Conservation (phyloP, 2,113 vertebrate genomes). For the Pachycephala philippinensis region DNA sequence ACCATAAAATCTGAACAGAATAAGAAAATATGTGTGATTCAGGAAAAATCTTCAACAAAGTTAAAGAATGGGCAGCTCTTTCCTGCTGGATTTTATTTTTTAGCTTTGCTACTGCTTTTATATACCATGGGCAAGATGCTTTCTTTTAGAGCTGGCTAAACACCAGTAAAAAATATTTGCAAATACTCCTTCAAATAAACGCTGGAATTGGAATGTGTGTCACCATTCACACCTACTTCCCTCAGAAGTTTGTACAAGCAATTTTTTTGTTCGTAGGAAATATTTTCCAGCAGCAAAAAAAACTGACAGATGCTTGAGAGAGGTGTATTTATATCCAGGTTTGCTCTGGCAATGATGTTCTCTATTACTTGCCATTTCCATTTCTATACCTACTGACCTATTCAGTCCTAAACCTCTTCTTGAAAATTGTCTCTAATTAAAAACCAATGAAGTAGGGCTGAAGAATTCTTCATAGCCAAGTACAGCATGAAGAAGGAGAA, state of each 20-base stretch:
- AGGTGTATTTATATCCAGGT: conserved; percentile 47
- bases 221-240: conserved; percentile 59
- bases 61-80: neutral
- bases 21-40: neutral
- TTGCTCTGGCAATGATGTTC: conserved; percentile 35
- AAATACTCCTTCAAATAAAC: conserved; percentile 59
- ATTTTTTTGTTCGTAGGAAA: conserved; percentile 62
- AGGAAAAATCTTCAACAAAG: neutral
- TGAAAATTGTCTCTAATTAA: neutral
- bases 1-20: neutral
- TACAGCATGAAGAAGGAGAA: neutral
- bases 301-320: conserved; percentile 48
- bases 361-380: conserved; percentile 55
- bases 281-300: conserved; percentile 63
- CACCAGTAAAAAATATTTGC: conserved; percentile 58
- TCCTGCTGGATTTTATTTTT: neutral
- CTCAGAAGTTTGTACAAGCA: conserved; percentile 59
- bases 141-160: conserved; percentile 36
- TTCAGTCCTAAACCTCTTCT: neutral
- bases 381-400: conserved; percentile 46
- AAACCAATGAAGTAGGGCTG: neutral
- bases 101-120: neutral
- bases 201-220: conserved; percentile 53
- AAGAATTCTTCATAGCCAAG: neutral
- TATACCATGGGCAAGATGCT: neutral